phyloP scores from a whole-genome alignment of 2,113 vertebrate genomes.

The Solea senegalensis region DNA sequence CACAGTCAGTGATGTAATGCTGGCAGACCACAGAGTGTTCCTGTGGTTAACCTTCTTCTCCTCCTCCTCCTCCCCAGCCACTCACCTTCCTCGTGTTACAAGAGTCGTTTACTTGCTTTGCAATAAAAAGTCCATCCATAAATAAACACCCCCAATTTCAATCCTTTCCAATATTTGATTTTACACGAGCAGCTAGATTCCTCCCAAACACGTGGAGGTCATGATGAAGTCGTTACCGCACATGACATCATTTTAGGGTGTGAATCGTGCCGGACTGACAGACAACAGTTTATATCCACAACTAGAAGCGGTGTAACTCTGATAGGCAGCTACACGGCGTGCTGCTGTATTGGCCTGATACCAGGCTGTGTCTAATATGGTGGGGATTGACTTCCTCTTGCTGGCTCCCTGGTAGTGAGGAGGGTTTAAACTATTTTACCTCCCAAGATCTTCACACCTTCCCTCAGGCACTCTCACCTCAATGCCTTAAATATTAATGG shows the following conservation, averaged over 20 bases:
- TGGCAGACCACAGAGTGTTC: conserved; percentile 1
- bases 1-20: conserved; percentile 11
- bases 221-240: conserved; percentile 33
- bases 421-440: conserved; percentile 78
- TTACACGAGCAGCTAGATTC: conserved; percentile 24
- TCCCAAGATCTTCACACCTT: conserved; percentile 74
- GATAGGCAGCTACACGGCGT: conserved; percentile 56
- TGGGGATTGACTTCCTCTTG: conserved; percentile 69
- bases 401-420: conserved; percentile 61
- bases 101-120: conserved; percentile 35
- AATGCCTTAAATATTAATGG: conserved; percentile 80
- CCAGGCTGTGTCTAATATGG: conserved; percentile 73
- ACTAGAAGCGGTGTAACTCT: conserved; percentile 37
- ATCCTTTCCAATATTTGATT: conserved; percentile 32
- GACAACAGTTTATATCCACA: conserved; percentile 47
- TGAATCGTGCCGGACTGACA: conserved; percentile 31
- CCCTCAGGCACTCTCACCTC: conserved; percentile 75
- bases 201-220: conserved; percentile 38
- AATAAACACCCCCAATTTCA: conserved; percentile 20
- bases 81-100: conserved; percentile 36
- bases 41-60: conserved; percentile 24
- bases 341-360: conserved; percentile 70
- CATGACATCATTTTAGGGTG: conserved; percentile 42
- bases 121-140: conserved; percentile 28
- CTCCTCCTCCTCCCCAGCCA: conserved; percentile 6